A percentile compares a stretch with the other conserved stretches of the same genome.
Evolutionary conservation across 2,888 invertebrate genomes (phyloP).

Genomic region (Drosophila subquinaria): DNA sequence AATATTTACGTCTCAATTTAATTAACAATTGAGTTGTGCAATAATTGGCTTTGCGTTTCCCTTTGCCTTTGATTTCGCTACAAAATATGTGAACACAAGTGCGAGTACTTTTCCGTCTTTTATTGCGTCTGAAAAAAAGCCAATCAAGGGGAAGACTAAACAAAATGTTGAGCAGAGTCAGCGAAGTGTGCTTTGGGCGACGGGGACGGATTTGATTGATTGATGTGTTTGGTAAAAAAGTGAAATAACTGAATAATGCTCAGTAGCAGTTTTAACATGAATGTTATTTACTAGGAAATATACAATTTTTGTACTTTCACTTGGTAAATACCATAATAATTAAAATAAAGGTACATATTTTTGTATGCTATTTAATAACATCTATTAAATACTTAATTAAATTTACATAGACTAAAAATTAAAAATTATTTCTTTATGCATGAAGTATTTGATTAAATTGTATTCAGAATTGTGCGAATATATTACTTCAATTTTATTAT

Average conservation of each 20-base stretch:
- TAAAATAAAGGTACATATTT: neutral
- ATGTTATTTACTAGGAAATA: neutral
- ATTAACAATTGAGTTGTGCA: conserved; percentile 49
- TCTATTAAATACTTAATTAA: no score
- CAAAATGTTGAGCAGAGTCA: conserved; percentile 45
- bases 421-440: no score
- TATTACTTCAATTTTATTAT: no score
- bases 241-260: conserved; percentile 15
- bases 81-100: conserved; percentile 34
- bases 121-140: conserved; percentile 50
- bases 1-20: conserved; percentile 65
- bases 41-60: conserved; percentile 53
- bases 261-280: neutral
- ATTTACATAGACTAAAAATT: no score
- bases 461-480: no score
- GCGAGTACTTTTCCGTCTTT: conserved; percentile 36
- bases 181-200: conserved; percentile 24
- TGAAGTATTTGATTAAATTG: no score
- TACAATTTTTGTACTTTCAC: neutral
- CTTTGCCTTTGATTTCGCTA: conserved; percentile 45
- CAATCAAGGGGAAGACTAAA: conserved; percentile 57
- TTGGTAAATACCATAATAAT: neutral
- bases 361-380: no score
- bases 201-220: conserved; percentile 50
- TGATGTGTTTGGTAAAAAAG: conserved; percentile 36